phyloP scores from a whole-genome alignment of 2,113 vertebrate genomes.

The Piprites chloris region DNA sequence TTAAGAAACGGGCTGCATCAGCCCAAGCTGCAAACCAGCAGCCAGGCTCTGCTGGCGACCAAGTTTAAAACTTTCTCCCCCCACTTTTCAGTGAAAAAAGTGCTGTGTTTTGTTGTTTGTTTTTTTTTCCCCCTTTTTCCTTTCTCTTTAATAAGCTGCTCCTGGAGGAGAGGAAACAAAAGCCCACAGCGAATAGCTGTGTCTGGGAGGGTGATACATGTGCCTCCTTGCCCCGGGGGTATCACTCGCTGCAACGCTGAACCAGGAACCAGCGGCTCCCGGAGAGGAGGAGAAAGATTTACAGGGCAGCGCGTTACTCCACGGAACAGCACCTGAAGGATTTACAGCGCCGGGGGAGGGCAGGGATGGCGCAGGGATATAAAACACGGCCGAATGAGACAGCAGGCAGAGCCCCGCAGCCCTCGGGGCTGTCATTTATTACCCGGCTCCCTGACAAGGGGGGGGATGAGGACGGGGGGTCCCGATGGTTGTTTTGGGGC shows the following conservation, averaged over 20 bases:
- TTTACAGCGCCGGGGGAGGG: constrained; percentile 10
- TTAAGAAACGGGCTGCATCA: constrained; percentile 34
- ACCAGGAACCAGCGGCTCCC: constrained; percentile 51
- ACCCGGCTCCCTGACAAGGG: background rate
- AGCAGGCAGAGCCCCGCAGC: background rate
- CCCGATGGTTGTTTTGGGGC: background rate
- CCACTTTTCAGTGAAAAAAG: background rate
- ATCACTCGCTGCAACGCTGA: background rate
- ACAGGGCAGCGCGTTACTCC: background rate
- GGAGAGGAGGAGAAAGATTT: constrained; percentile 44
- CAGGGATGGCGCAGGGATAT: constrained; percentile 19
- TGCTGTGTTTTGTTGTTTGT: too few relatives aligned
- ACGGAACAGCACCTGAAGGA: background rate
- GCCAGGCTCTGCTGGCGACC: background rate
- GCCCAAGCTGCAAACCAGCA: background rate
- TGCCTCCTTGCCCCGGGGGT: background rate
- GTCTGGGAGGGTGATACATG: background rate
- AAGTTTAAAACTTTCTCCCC: background rate
- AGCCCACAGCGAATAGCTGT: background rate
- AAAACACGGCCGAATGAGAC: constrained; percentile 47
- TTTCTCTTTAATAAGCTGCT: background rate
- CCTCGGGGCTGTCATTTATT: background rate
- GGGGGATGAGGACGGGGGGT: background rate
- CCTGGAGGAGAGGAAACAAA: background rate
- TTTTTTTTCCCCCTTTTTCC: too few relatives aligned